phyloP scores from a whole-genome alignment of 1,140 invertebrate genomes.

The Drosophila kanapiae region DNA sequence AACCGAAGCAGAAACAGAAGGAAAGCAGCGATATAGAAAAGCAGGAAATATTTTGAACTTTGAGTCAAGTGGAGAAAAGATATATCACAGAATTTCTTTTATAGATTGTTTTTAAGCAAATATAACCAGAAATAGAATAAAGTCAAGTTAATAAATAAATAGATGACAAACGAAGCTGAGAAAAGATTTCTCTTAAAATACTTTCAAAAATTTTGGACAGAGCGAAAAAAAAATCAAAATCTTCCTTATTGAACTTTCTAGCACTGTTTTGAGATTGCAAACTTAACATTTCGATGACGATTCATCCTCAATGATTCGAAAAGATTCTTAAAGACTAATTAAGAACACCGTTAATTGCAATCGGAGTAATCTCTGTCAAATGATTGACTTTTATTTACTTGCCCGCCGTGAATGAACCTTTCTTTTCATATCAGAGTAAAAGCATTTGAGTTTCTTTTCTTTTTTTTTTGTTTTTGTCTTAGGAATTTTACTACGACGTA shows the following conservation, averaged over 20 bases:
- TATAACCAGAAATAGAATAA: background rate
- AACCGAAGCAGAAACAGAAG: constrained; percentile 48
- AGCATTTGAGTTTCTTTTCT: constrained; percentile 12
- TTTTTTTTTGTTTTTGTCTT: constrained; percentile 38
- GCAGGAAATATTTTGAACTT: constrained; percentile 52
- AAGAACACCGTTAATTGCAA: background rate
- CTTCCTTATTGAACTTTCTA: no score
- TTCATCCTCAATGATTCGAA: background rate
- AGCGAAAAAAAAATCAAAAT: no score
- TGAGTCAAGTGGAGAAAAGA: constrained; percentile 42
- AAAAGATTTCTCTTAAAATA: no score
- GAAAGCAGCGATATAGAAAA: constrained; percentile 48
- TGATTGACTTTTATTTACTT: background rate
- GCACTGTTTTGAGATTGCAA: no score
- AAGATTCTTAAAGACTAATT: background rate
- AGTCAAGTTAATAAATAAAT: no score
- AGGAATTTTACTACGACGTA: constrained; percentile 76
- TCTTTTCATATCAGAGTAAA: constrained; percentile 39
- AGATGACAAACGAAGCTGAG: no score
- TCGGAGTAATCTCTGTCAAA: background rate
- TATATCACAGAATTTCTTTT: constrained; percentile 19
- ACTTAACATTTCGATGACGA: background rate
- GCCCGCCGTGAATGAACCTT: constrained; percentile 31
- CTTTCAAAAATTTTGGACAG: no score
- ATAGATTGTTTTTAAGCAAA: background rate